Evolutionary conservation across 2,888 invertebrate species (phyloP), one percentile per base, ranked within the genome.

Genomic region (Tipula vernalis): DNA sequence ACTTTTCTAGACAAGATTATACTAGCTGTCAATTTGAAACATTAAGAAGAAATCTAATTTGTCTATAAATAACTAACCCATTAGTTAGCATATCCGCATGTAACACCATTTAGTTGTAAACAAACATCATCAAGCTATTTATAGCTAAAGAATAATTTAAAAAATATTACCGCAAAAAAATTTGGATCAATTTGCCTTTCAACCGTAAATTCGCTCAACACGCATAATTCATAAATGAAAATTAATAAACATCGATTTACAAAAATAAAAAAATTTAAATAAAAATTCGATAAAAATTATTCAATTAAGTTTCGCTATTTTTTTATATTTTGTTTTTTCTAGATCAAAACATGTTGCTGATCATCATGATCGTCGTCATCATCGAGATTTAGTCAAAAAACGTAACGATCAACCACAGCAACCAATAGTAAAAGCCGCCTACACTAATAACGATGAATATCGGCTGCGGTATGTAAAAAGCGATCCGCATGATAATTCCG

Each of bases 401-500:
- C 18, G 71, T 28, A 71, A 3, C 3, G 71, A 71, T 10, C 12
- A 18, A 5, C 51, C 51, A 15, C 51, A 5, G 2, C 5, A 57
- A 1, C 6, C 10, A 28, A 57, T 18, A 15, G 2, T 71, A 28
- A 12, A 71, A 5, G 13, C 28, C 10, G 28, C 71, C 2, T 71
- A 71, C 10, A 71, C 28, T 3, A 71, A 71, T 12, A 71, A 71
- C 10, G 71, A 71, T 10, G 71, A 71, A 71, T 71, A 84, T n/a
- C 84, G 84, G 13, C 13, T 84, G 15, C 36, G n/a, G 0, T 84
- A 84, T 10, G 84, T 39, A 8, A 84, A 84, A 84, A 84, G 15
- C 1, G 10, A 84, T n/a, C 86, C 87, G 42, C 39, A 83, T 6
- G 87, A 87, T 28, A 87, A 88, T 83, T 87, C 88, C 10, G 87